These are phyloP conservation scores for Pseudoatta argentina DNA, from an alignment of 1,140 invertebrate species.

Conservation along the genomic window DNA sequence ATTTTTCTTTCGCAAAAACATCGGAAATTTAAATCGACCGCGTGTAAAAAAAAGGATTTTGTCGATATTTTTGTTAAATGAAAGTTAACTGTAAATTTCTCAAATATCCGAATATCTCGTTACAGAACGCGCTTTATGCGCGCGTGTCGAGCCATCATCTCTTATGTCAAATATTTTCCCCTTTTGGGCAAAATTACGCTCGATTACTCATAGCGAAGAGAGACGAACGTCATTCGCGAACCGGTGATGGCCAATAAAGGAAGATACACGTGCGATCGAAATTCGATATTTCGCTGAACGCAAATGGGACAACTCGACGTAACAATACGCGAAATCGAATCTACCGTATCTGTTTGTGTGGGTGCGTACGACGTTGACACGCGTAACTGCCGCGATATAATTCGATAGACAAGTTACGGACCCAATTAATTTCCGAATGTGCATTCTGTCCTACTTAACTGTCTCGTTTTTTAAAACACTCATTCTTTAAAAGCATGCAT, in stretches of 20 bases:
- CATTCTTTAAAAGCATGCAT: neutral
- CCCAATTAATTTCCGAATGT: constrained; percentile 50
- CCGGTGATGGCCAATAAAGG: constrained; percentile 49
- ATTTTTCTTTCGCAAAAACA: constrained; percentile 8
- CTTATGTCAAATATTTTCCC: constrained; percentile 44
- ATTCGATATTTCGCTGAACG: constrained; percentile 65
- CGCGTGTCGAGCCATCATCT: constrained; percentile 1
- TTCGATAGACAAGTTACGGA: constrained; percentile 39
- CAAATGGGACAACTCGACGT: constrained; percentile 64
- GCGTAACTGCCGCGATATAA: constrained; percentile 56
- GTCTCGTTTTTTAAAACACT: neutral
- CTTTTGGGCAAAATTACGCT: constrained; percentile 19
- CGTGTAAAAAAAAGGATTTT: neutral
- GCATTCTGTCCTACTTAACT: constrained; percentile 45
- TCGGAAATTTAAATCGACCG: neutral
- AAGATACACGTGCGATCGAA: constrained; percentile 64
- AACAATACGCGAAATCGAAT: constrained; percentile 61
- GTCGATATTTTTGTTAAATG: constrained; percentile 12
- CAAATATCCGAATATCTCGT: constrained; percentile 16
- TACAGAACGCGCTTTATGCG: neutral
- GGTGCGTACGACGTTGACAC: constrained; percentile 40
- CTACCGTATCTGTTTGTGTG: constrained; percentile 24
- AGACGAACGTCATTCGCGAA: constrained; percentile 39
- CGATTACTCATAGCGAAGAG: constrained; percentile 36
- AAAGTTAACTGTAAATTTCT: constrained; percentile 22